These are phyloP conservation scores for Crotalus helleri DNA, from an alignment of 2,113 vertebrate species.

Conservation along the genomic window DNA sequence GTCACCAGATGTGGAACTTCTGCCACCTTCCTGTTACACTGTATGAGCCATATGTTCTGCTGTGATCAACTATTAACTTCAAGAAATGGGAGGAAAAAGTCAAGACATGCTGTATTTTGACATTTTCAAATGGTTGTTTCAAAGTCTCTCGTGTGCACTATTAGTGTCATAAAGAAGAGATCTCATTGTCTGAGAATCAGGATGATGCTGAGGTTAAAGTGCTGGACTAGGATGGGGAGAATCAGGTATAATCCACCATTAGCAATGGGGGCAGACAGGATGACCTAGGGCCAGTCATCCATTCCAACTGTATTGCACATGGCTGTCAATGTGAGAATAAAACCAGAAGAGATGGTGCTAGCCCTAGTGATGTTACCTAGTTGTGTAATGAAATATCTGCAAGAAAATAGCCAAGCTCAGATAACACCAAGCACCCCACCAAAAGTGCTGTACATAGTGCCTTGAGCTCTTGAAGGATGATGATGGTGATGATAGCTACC, in stretches of 20 bases:
- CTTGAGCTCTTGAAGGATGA: not conserved
- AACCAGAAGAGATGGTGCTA: not conserved
- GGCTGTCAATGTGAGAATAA: not conserved
- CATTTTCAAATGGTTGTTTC: not conserved
- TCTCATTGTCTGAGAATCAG: not conserved
- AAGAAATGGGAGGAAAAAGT: not conserved
- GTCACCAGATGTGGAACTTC: not conserved
- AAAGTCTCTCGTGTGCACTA: not conserved
- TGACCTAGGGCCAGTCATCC: not conserved
- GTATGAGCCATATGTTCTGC: not conserved
- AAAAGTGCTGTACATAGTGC: not conserved
- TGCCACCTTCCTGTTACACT: not conserved
- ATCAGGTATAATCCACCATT: not conserved
- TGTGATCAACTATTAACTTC: not conserved
- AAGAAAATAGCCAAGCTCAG: not conserved
- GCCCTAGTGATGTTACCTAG: not conserved
- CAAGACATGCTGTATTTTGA: not conserved
- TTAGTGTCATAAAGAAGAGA: not conserved
- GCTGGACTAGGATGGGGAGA: not conserved
- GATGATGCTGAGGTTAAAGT: not conserved
- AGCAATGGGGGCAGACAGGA: not conserved
- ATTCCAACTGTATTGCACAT: not conserved
- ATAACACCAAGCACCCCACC: not conserved
- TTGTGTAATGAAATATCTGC: not conserved
- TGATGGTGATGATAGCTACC: not conserved